A percentile compares a stretch with the other conserved stretches of the same genome.
These are phyloP conservation scores for Hoplias malabaricus DNA, from an alignment of 2,113 vertebrate genomes.

Conservation along the genomic window DNA sequence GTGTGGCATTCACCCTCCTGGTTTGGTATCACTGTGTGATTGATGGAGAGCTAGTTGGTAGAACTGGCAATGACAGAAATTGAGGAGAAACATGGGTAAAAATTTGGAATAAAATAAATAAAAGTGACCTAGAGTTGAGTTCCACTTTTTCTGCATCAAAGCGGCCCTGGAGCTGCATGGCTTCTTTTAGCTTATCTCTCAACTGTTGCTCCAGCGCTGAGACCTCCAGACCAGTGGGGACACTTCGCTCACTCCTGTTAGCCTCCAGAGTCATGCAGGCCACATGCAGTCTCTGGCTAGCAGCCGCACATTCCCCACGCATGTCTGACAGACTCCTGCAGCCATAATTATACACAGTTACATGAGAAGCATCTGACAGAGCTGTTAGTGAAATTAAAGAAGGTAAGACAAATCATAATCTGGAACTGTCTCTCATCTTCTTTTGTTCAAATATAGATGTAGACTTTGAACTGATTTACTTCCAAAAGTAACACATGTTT, in stretches of 20 bases:
- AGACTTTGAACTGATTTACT: no score
- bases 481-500: no score
- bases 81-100: no score
- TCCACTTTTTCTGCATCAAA: slow-evolving; percentile 79
- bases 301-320: slow-evolving; percentile 66
- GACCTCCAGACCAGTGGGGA: slow-evolving; percentile 57
- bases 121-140: slow-evolving; percentile 79
- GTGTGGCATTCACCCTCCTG: no score
- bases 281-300: slow-evolving; percentile 61
- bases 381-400: no score
- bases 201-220: slow-evolving; percentile 71
- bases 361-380: neutral
- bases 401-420: no score
- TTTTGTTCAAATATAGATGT: no score
- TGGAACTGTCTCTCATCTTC: no score
- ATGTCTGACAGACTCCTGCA: slow-evolving; percentile 77
- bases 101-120: no score
- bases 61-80: no score
- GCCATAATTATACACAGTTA: slow-evolving; percentile 25
- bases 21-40: no score
- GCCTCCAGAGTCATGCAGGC: slow-evolving; percentile 76
- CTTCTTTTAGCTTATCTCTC: slow-evolving; percentile 73
- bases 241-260: slow-evolving; percentile 55
- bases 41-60: no score
- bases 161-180: slow-evolving; percentile 75